Conservation (phyloP, 2,888 invertebrate species). For the Pristionchus fissidentatus region DNA sequence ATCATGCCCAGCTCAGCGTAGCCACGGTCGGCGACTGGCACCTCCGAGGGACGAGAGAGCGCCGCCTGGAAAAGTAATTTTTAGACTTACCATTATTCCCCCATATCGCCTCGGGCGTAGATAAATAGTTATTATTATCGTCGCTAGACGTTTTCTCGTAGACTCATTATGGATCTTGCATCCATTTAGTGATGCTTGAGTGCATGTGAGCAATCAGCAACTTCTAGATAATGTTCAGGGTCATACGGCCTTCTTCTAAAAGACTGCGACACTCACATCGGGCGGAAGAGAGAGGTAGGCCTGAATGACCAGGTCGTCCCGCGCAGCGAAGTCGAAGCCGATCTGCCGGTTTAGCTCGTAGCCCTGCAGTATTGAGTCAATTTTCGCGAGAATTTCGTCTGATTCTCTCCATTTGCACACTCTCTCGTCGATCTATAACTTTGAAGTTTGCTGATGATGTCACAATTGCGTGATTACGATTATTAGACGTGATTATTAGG, state of each 20-base stretch:
- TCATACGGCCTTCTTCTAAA: not conserved
- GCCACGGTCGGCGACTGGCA: constrained; percentile 64
- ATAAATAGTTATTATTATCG: too few species aligned
- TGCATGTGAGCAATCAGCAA: not conserved
- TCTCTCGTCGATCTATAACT: too few species aligned
- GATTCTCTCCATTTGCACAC: too few species aligned
- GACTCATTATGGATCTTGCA: not conserved
- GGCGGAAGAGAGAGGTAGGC: constrained; percentile 74
- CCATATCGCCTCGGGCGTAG: too few species aligned
- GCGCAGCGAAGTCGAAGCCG: constrained; percentile 72
- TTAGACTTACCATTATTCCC: not conserved
- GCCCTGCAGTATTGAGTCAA: constrained; percentile 22
- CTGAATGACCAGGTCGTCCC: constrained; percentile 73
- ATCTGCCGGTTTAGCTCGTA: constrained; percentile 69
- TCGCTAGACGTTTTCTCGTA: constrained; percentile 2
- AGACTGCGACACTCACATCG: constrained; percentile 51
- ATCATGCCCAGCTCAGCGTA: constrained; percentile 72
- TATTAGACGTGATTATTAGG: too few species aligned
- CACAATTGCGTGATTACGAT: too few species aligned
- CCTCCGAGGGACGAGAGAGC: constrained; percentile 63
- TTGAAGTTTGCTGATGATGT: too few species aligned
- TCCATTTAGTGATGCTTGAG: not conserved
- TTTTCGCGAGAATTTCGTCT: not conserved
- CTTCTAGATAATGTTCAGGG: not conserved
- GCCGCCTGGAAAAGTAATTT: constrained; percentile 52